Percentiles rank a stretch among this genome's conserved stretches.
These are phyloP conservation scores for Hydrolagus colliei DNA, from an alignment of 2,797 vertebrate species.

Conservation along the genomic window DNA sequence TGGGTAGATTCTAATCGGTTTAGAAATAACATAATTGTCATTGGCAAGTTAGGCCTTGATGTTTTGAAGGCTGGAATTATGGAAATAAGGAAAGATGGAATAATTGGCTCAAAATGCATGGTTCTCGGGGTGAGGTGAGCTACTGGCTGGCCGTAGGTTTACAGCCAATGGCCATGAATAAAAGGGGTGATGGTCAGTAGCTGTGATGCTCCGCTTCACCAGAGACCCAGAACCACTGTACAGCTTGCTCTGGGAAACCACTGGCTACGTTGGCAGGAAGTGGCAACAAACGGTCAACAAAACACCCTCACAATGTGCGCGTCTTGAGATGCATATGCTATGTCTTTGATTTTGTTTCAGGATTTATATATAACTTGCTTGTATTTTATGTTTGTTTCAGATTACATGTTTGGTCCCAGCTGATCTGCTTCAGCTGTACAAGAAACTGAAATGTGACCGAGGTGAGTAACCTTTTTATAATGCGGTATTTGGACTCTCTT, in stretches of 20 bases:
- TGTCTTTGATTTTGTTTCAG: not conserved
- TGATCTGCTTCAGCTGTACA: constrained; percentile 75
- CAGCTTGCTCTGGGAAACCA: not conserved
- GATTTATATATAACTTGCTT: constrained; percentile 2
- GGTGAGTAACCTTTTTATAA: constrained; percentile 52
- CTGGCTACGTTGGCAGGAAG: not conserved
- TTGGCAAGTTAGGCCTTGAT: too few relatives aligned
- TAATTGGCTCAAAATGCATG: too few relatives aligned
- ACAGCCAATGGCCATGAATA: not conserved
- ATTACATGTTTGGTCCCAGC: constrained; percentile 69
- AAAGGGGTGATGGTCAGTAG: not conserved
- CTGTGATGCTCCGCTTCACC: not conserved
- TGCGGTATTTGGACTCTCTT: constrained; percentile 35
- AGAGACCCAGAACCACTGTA: not conserved
- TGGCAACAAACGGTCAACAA: not conserved
- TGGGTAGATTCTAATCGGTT: too few relatives aligned
- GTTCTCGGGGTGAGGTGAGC: too few relatives aligned
- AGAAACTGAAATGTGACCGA: constrained; percentile 82
- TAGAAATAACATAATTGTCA: too few relatives aligned
- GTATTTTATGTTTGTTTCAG: constrained; percentile 61
- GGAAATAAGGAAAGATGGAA: too few relatives aligned
- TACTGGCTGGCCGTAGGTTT: not conserved
- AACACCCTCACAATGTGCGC: too few relatives aligned
- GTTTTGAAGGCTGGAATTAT: too few relatives aligned
- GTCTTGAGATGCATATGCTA: not conserved